A percentile compares a stretch with the other conserved stretches of the same genome.
These are phyloP conservation scores for Graphium colonna DNA, from an alignment of 2,888 invertebrate species.

Conservation along the genomic window DNA sequence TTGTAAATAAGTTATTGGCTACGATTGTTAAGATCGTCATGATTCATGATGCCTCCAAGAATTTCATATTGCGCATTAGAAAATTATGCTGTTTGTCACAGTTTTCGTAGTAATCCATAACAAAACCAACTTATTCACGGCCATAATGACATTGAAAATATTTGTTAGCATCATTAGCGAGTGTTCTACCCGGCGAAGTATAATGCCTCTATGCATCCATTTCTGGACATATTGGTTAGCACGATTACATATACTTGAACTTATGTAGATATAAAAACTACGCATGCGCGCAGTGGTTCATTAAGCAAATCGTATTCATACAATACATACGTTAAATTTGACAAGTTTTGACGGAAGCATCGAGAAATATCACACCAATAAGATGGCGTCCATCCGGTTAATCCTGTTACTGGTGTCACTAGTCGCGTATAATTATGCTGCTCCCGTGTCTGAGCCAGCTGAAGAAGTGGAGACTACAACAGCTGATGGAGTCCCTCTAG, in stretches of 20 bases:
- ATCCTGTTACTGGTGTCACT: conserved; percentile 36
- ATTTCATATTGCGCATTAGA: conserved; percentile 34
- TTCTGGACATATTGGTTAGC: conserved; percentile 64
- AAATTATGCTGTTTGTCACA: conserved; percentile 43
- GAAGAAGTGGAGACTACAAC: conserved; percentile 41
- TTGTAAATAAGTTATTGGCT: too few species aligned
- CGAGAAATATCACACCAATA: not conserved
- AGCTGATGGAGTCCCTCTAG: conserved; percentile 37
- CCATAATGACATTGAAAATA: conserved; percentile 69
- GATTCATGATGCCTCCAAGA: conserved; percentile 20
- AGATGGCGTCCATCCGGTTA: conserved; percentile 10
- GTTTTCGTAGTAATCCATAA: conserved; percentile 48
- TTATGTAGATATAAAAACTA: conserved; percentile 55
- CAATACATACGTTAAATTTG: conserved; percentile 16
- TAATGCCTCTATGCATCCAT: conserved; percentile 62
- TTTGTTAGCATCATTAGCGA: conserved; percentile 54
- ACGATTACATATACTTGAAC: conserved; percentile 40
- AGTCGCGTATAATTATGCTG: conserved; percentile 36
- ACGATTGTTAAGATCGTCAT: not conserved
- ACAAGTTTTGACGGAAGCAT: not conserved
- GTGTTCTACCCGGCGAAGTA: conserved; percentile 27
- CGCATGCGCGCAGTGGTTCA: conserved; percentile 38
- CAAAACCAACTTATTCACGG: conserved; percentile 60
- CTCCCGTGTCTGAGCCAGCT: conserved; percentile 44
- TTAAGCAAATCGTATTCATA: conserved; percentile 38